phyloP scores from a whole-genome alignment of 2,113 vertebrate genomes.

The Piprites chloris region DNA sequence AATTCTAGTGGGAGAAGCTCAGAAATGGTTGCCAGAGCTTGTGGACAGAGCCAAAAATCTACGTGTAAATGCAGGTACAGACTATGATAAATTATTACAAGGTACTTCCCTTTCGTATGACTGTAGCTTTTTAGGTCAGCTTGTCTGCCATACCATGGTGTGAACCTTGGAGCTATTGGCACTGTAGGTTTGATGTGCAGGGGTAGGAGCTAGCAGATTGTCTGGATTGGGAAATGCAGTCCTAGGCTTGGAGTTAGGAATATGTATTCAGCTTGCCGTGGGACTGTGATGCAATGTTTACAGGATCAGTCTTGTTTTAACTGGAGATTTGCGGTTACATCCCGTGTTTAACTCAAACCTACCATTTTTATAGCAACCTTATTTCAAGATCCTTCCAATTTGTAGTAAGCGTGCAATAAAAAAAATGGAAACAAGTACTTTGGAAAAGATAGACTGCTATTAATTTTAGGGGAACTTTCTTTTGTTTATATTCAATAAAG shows the following conservation, averaged over 20 bases:
- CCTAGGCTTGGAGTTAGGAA: background rate
- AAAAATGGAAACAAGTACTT: background rate
- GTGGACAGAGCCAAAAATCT: conserved; percentile 89
- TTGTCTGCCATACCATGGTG: background rate
- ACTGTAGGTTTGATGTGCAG: background rate
- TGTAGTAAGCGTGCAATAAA: background rate
- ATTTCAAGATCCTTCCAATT: background rate
- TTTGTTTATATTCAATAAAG: background rate
- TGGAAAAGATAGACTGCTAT: background rate
- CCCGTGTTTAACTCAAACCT: background rate
- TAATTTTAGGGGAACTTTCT: background rate
- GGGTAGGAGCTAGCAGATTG: background rate
- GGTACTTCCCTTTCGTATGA: background rate
- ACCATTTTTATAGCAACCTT: background rate
- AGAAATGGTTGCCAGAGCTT: conserved; percentile 90
- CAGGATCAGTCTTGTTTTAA: background rate
- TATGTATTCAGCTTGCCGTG: background rate
- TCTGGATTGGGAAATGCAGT: background rate
- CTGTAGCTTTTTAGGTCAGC: background rate
- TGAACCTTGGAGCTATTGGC: background rate
- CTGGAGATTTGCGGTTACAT: background rate
- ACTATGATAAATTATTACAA: background rate
- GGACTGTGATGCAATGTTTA: background rate
- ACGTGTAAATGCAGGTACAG: conserved; percentile 88
- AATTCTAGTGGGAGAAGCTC: conserved; percentile 89